A percentile compares a stretch with the other conserved stretches of the same genome.
Conservation (phyloP, 2,113 vertebrate genomes). For the Hucho hucho region DNA sequence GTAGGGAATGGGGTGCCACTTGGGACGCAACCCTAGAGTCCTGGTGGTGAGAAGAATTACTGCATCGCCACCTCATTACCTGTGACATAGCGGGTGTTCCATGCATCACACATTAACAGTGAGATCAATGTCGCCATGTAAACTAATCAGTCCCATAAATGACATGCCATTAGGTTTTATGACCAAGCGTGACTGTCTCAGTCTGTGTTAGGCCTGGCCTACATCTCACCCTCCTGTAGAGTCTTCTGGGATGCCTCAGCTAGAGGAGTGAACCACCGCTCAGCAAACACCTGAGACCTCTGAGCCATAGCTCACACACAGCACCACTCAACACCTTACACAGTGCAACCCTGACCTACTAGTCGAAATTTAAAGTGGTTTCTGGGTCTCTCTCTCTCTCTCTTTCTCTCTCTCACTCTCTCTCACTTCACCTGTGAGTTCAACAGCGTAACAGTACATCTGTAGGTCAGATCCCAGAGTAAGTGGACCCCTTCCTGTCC, state of each 20-base stretch:
- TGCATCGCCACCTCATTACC: constrained; percentile 30
- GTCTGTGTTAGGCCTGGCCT: constrained; percentile 44
- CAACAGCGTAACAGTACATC: constrained; percentile 11
- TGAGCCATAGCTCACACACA: constrained; percentile 8
- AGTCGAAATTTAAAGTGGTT: constrained; percentile 38
- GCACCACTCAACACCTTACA: not conserved
- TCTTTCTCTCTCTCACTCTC: constrained; percentile 12
- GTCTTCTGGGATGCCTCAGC: constrained; percentile 36
- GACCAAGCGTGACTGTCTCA: constrained; percentile 11
- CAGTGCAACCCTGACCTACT: constrained; percentile 10
- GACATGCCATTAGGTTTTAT: constrained; percentile 40
- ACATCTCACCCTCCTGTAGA: constrained; percentile 46
- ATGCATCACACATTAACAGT: constrained; percentile 31
- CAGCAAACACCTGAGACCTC: constrained; percentile 42
- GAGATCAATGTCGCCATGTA: constrained; percentile 42
- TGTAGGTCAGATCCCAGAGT: constrained; percentile 35
- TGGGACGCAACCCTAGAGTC: no score
- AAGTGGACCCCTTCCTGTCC: constrained; percentile 6
- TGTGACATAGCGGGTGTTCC: constrained; percentile 16
- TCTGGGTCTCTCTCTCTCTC: constrained; percentile 8
- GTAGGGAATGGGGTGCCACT: no score
- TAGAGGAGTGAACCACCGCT: constrained; percentile 29
- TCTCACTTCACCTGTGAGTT: constrained; percentile 31
- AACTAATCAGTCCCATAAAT: constrained; percentile 37
- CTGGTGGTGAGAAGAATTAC: constrained; percentile 16